Percentiles rank a stretch among this genome's conserved stretches.
Evolutionary conservation across 2,888 invertebrate species (phyloP).

Genomic region (Drosophila ustulata): DNA sequence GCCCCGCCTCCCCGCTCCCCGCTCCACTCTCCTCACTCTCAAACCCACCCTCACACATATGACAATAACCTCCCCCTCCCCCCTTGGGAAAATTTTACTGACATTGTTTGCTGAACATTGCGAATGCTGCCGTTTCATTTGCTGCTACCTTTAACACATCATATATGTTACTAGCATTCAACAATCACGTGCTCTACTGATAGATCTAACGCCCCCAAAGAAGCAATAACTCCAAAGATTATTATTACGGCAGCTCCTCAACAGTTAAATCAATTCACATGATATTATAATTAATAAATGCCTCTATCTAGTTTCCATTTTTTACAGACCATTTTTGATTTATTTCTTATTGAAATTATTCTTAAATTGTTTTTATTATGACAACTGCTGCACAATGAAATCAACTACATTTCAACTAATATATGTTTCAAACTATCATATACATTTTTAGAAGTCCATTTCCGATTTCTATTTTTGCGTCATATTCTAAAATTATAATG

Average conservation of each 20-base stretch:
- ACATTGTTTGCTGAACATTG: conserved; percentile 38
- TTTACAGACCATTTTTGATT: background rate
- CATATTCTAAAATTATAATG: too few relatives aligned
- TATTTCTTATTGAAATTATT: background rate
- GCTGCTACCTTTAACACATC: conserved; percentile 23
- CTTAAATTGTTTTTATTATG: background rate
- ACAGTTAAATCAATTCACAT: too few relatives aligned
- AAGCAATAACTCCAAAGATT: too few relatives aligned
- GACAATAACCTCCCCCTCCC: conserved; percentile 9
- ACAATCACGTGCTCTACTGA: background rate
- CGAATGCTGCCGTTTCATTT: conserved; percentile 20
- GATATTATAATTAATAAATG: too few relatives aligned
- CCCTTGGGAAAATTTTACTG: conserved; percentile 16
- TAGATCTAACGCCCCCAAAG: too few relatives aligned
- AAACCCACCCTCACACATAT: background rate
- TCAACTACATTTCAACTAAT: too few relatives aligned
- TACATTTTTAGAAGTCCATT: too few relatives aligned
- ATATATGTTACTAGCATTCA: conserved; percentile 1
- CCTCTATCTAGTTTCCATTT: too few relatives aligned
- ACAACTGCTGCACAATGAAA: too few relatives aligned
- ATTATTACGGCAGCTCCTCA: too few relatives aligned
- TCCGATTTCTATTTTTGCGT: too few relatives aligned
- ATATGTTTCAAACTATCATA: too few relatives aligned
- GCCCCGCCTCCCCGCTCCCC: background rate
- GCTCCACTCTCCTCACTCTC: background rate